These are phyloP conservation scores for Henicopernis longicauda DNA, from an alignment of 2,113 vertebrate genomes.

Conservation along the genomic window DNA sequence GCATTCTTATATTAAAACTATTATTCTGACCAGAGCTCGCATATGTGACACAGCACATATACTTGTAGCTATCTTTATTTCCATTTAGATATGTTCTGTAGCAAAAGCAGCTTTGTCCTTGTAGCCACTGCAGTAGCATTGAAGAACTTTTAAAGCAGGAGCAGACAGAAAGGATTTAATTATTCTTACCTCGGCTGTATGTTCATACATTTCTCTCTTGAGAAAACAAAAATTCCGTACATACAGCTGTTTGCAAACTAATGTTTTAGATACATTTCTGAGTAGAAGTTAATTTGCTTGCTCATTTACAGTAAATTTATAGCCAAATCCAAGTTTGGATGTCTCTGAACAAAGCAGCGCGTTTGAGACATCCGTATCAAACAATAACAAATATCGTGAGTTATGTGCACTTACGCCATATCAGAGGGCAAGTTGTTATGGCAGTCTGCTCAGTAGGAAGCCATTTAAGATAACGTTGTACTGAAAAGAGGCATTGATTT, in stretches of 20 bases:
- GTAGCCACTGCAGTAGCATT: background rate
- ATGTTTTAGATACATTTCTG: background rate
- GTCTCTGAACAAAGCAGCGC: background rate
- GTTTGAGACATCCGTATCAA: background rate
- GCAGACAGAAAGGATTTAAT: background rate
- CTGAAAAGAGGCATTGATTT: background rate
- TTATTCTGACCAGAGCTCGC: background rate
- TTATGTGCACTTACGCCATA: background rate
- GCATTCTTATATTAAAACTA: background rate
- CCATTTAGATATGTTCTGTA: background rate
- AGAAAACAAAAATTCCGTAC: background rate
- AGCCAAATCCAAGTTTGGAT: background rate
- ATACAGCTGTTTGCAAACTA: background rate
- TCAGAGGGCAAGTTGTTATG: rapidly evolving
- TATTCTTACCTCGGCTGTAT: background rate
- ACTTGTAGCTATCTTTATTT: background rate
- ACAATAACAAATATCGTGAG: rapidly evolving
- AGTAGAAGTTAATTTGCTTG: background rate
- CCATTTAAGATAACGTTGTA: too few relatives aligned
- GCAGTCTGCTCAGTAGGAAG: background rate
- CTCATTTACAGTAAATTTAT: background rate
- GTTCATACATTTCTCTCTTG: background rate
- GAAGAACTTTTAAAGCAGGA: background rate
- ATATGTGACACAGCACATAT: background rate
- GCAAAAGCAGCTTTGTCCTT: conserved; percentile 27